A percentile compares a stretch with the other conserved stretches of the same genome.
These are phyloP conservation scores for Amphiprion ocellaris DNA, from an alignment of 2,113 vertebrate species.

Conservation along the genomic window DNA sequence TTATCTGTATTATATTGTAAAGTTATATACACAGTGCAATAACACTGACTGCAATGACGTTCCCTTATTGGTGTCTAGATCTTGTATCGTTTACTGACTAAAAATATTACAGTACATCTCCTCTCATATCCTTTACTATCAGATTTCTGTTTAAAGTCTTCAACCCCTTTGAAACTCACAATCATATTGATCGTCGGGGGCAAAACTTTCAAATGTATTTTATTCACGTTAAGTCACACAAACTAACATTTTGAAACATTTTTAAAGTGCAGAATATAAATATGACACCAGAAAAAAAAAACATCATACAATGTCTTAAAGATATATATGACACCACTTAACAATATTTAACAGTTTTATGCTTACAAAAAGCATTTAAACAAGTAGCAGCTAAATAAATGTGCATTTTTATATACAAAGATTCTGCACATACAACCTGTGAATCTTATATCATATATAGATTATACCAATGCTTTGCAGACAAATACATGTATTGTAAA, in stretches of 20 bases:
- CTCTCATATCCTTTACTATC: too few species aligned
- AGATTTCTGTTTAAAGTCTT: too few species aligned
- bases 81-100: background rate
- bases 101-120: background rate
- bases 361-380: background rate
- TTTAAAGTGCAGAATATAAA: background rate
- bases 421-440: background rate
- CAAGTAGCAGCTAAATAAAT: conserved; percentile 16
- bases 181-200: background rate
- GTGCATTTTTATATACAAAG: background rate
- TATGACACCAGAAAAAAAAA: background rate
- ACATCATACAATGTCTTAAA: background rate
- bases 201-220: conserved; percentile 1
- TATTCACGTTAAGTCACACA: conserved; percentile 5
- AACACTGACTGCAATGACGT: too few species aligned
- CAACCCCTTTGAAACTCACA: background rate
- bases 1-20: too few species aligned
- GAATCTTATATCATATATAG: background rate
- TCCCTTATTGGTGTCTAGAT: too few species aligned
- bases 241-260: background rate
- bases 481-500: background rate
- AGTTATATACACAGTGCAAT: too few species aligned
- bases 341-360: background rate
- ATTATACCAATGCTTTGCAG: background rate
- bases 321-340: background rate